A percentile compares a stretch with the other conserved stretches of the same genome.
These are phyloP conservation scores for Pharmacophagus antenor DNA, from an alignment of 2,888 invertebrate species.

Conservation along the genomic window DNA sequence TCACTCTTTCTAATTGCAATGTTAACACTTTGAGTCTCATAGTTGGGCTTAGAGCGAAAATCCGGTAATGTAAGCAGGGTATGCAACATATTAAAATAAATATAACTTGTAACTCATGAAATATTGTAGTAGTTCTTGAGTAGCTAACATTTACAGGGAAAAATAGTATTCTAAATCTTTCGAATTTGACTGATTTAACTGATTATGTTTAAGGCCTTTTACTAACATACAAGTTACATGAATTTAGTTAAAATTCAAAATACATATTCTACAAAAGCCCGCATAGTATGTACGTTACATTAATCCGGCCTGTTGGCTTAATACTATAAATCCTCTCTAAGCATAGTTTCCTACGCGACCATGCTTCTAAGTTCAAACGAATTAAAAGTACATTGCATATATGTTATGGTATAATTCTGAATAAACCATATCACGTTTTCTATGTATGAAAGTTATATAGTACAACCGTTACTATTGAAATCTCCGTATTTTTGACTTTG, in stretches of 20 bases:
- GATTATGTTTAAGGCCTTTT: neutral
- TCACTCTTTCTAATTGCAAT: too few relatives aligned
- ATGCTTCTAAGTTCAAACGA: neutral
- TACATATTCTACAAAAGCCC: conserved; percentile 18
- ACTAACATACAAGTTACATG: conserved; percentile 2
- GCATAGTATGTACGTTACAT: conserved; percentile 11
- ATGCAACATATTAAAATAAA: too few relatives aligned
- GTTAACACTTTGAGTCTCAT: too few relatives aligned
- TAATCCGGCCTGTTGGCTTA: conserved; percentile 21
- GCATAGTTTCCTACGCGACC: conserved; percentile 6
- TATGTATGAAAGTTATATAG: neutral
- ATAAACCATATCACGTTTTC: neutral
- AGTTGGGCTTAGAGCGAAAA: too few relatives aligned
- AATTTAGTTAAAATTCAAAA: conserved; percentile 17
- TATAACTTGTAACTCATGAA: too few relatives aligned
- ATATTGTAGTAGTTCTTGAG: too few relatives aligned
- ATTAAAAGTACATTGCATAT: neutral
- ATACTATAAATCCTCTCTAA: conserved; percentile 4
- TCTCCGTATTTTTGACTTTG: too few relatives aligned
- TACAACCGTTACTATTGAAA: neutral
- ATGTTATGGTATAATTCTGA: neutral
- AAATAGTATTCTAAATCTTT: neutral
- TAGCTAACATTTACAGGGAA: neutral
- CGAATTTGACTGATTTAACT: neutral
- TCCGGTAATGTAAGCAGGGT: too few relatives aligned